Evolutionary conservation across 2,888 invertebrate genomes (phyloP).

Genomic region (Apoda limacodes): DNA sequence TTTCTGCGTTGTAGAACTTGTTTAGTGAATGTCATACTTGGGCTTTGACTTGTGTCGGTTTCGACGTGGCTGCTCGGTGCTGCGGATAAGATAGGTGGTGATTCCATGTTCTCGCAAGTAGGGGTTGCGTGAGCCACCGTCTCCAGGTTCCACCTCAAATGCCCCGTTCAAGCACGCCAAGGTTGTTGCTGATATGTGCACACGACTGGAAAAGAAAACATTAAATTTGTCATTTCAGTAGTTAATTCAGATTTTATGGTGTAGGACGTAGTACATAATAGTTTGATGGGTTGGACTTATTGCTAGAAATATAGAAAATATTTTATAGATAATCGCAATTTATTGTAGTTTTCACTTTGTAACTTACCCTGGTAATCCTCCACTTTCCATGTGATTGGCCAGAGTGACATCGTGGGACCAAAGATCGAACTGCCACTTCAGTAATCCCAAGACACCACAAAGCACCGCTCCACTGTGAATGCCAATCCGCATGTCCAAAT

Average conservation of each 20-base stretch:
- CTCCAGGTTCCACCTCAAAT: conserved; percentile 94
- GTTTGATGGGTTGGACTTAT: no score
- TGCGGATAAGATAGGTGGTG: conserved; percentile 89
- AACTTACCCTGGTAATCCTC: conserved; percentile 91
- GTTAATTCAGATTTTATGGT: neutral
- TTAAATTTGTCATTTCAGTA: no score
- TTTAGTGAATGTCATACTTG: no score
- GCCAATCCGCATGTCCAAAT: conserved; percentile 97
- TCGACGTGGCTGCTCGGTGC: conserved; percentile 78
- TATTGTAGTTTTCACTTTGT: neutral
- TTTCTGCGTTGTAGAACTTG: neutral
- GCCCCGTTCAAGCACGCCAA: conserved; percentile 85
- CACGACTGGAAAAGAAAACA: conserved; percentile 72
- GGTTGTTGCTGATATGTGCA: conserved; percentile 95
- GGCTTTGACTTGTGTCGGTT: conserved; percentile 54
- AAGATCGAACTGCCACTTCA: conserved; percentile 95
- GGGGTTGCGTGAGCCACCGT: conserved; percentile 84
- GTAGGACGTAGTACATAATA: no score
- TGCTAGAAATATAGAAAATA: no score
- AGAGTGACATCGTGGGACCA: conserved; percentile 96
- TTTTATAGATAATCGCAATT: no score
- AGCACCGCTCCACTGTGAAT: conserved; percentile 96
- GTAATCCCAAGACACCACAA: conserved; percentile 92
- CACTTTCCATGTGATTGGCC: conserved; percentile 97
- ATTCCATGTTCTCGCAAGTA: conserved; percentile 89